Percentiles rank a stretch among this genome's conserved stretches.
Conservation (phyloP, 2,113 vertebrate genomes). For the Amazona vittata region DNA sequence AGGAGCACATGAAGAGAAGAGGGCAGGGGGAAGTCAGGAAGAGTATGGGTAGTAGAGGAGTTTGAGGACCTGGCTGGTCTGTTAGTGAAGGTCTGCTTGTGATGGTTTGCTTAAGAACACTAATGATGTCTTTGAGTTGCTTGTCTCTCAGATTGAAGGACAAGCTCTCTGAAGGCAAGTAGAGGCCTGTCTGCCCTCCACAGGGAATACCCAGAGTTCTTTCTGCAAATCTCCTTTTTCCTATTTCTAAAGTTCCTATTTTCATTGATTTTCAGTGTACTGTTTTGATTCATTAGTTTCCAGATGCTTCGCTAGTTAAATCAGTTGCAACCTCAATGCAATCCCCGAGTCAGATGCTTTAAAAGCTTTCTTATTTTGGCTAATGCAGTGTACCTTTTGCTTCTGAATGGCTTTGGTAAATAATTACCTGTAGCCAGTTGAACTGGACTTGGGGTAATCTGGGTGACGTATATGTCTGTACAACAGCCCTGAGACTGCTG, state of each 20-base stretch:
- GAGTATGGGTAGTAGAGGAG: neutral
- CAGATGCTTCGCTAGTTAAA: neutral
- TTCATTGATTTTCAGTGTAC: neutral
- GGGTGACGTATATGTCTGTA: neutral
- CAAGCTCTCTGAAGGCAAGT: neutral
- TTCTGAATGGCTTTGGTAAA: slow-evolving; percentile 29
- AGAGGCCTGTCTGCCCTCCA: neutral
- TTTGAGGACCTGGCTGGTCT: neutral
- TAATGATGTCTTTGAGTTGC: neutral
- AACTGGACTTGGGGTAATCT: slow-evolving; percentile 8
- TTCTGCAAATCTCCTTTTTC: neutral
- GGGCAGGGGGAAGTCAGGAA: neutral
- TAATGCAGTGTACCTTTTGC: neutral
- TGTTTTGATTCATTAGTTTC: neutral
- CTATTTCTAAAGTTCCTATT: neutral
- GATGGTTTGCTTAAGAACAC: neutral
- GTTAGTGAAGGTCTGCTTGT: neutral
- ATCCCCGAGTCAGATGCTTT: neutral
- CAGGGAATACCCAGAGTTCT: neutral
- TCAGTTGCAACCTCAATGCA: neutral
- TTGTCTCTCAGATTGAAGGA: neutral
- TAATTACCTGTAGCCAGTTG: neutral
- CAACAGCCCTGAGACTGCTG: slow-evolving; percentile 1
- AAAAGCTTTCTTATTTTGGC: slow-evolving; percentile 23
- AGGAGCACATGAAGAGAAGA: neutral